phyloP scores from a whole-genome alignment of 2,888 invertebrate genomes.

The Tachina lurida region DNA sequence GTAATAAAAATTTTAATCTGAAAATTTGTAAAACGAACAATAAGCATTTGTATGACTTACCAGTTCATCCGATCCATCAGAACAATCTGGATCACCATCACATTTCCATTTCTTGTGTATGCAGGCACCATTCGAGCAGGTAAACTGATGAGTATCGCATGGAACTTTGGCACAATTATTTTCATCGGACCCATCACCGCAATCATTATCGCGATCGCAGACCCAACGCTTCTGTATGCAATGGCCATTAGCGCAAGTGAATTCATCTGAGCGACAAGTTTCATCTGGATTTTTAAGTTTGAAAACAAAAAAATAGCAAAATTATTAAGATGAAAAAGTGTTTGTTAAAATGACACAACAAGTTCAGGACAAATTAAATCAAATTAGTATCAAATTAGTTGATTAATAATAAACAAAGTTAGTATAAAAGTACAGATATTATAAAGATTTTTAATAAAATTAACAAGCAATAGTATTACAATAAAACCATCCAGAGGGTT shows the following conservation, averaged over 20 bases:
- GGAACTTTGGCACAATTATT: constrained; percentile 88
- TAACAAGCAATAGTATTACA: too few species aligned
- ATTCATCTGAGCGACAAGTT: constrained; percentile 95
- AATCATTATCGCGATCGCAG: constrained; percentile 94
- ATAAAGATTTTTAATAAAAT: too few species aligned
- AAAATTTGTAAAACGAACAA: too few species aligned
- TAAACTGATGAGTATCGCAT: constrained; percentile 89
- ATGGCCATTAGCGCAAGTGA: constrained; percentile 94
- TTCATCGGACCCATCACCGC: constrained; percentile 93
- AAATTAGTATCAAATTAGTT: neutral
- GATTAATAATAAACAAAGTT: neutral
- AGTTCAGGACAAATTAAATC: neutral
- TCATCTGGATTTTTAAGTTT: constrained; percentile 86
- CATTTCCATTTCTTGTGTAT: constrained; percentile 92
- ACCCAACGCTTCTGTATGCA: constrained; percentile 94
- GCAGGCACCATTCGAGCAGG: constrained; percentile 90
- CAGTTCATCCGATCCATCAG: constrained; percentile 91
- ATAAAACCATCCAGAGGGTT: too few species aligned
- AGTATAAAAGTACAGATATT: neutral
- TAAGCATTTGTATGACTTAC: constrained; percentile 81
- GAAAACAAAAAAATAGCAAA: neutral
- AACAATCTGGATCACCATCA: constrained; percentile 94
- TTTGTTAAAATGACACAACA: too few species aligned
- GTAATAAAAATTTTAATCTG: neutral
- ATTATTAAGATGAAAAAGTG: neutral